Evolutionary conservation across 2,888 invertebrate species (phyloP), one percentile per base, ranked within the genome.

Genomic region (Plemyria rubiginata): DNA sequence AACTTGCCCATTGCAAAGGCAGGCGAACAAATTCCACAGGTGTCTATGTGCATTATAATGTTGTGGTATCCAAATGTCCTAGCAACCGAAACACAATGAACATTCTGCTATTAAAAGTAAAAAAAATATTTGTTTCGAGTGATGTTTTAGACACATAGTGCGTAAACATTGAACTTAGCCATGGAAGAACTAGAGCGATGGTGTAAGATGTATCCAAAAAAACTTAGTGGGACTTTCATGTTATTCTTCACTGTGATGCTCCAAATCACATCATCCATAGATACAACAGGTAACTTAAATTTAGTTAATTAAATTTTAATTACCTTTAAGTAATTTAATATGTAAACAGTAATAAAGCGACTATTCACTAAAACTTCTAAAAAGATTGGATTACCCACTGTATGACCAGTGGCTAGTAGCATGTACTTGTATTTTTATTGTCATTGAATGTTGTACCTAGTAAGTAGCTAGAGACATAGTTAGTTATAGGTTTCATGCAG

Each of bases 151-250:
- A 63, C 7, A 62, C 43, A 65, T 54, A 68, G 67, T 70, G 72
- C 75, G 73, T 72, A 74, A 70, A 69, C 56, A 62, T 66, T 68
- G 66, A 68, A 67, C 54, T 65, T 56, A 60, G 3, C 79, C 54
- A 91, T 91, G 90, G 91, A 92, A 88, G 90, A 91, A 82, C 76
- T 88, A 68, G 91, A 90, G 78, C 85, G 89, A 83, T 86, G 84
- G 82, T 78, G 73, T 81, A 90, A 87, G 71, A 92, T 92, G 92
- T 74, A 73, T 81, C 70, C 76, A 66, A 77, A 71, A 70, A 84
- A 78, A 76, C 73, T 80, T 73, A 76, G 68, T 76, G 75, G 80
- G 70, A 73, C 77, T 71, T 76, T 81, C 63, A 57, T 86, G 50
- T 67, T 88, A 69, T 70, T 85, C 28, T 65, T 69, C 15, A 54